Base-by-base conservation (phyloP, 2,888 invertebrate species). In the Brachynemurus nebulosus region DNA sequence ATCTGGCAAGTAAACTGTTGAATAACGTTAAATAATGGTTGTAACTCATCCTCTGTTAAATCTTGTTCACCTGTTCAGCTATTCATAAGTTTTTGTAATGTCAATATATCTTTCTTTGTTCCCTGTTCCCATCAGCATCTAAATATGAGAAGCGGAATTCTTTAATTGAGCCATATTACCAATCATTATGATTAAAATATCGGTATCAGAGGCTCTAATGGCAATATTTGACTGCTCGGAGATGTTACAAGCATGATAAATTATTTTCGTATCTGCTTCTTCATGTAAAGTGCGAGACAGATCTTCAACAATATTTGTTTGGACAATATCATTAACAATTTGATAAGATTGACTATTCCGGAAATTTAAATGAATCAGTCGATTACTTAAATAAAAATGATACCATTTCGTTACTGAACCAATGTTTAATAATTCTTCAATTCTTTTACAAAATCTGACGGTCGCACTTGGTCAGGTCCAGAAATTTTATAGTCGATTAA, bases 201-300 rank as follows among this genome's bases (percentile, higher is more conserved):
- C 36, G 36, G 36, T 18, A 36, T 36, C 36, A 36, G 36, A 36
- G 36, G 36, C 36, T 36, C 36, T 36, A 17, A 36, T 18, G 2
- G 17, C 36, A 36, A 36, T 36, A 36, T 36, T 36, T 14, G 16
- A 36, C 18, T 36, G 36, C 17, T 36, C 36, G 2, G 36, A 4
- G 36, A 36, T 36, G 17, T 36, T 36, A 14, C 36, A 36, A 36
- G 18, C 36, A 36, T 36, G 36, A 36, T 36, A 45, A 2, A 46
- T 33, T 18, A 50, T 50, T 48, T 47, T 50, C 4, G 47, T 48
- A 23, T 50, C 42, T 2, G 47, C 47, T 19, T 47, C 47, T 46
- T 47, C 42, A 9, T 51, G 50, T 4, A 20, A 18, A 1, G 12
- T 18, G 21, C 47, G 46, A 2, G 25, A 43, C 14, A 48, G 44